phyloP scores from a whole-genome alignment of 2,797 vertebrate genomes.

The Microchirus variegatus region DNA sequence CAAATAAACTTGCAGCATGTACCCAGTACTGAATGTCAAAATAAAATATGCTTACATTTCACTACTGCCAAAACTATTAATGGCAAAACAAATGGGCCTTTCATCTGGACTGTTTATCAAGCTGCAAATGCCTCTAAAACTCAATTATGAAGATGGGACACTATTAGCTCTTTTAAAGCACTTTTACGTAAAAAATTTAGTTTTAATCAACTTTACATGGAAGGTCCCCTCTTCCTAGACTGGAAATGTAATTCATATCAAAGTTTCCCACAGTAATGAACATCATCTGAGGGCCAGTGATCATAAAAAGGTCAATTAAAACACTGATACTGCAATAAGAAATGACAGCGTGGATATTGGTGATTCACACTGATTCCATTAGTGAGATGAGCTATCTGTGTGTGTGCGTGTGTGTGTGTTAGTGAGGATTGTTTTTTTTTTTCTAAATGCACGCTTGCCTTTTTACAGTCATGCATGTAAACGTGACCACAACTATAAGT shows the following conservation, averaged over 20 bases:
- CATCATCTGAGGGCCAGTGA: constrained; percentile 8
- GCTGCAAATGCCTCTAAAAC: neutral
- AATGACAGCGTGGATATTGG: constrained; percentile 19
- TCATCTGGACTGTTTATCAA: neutral
- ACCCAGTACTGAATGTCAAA: neutral
- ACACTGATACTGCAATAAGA: constrained; percentile 13
- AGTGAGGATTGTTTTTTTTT: constrained; percentile 11
- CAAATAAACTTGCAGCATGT: neutral
- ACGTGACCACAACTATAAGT: constrained; percentile 17
- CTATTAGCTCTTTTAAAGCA: constrained; percentile 4
- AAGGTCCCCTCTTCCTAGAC: neutral
- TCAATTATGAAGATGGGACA: neutral
- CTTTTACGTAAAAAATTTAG: neutral
- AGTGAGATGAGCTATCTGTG: constrained; percentile 35
- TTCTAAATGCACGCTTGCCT: constrained; percentile 11
- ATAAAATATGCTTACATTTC: neutral
- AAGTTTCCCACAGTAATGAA: neutral
- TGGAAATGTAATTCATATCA: constrained; percentile 10
- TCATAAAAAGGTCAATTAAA: constrained; percentile 41
- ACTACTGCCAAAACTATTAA: neutral
- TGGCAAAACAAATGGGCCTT: constrained; percentile 22
- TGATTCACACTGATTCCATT: constrained; percentile 18
- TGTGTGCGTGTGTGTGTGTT: constrained; percentile 10
- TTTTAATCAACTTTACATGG: constrained; percentile 57
- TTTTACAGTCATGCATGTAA: constrained; percentile 45